A percentile compares a stretch with the other conserved stretches of the same genome.
These are phyloP conservation scores for Nothobranchius kuhntae DNA, from an alignment of 2,113 vertebrate genomes.

Conservation along the genomic window DNA sequence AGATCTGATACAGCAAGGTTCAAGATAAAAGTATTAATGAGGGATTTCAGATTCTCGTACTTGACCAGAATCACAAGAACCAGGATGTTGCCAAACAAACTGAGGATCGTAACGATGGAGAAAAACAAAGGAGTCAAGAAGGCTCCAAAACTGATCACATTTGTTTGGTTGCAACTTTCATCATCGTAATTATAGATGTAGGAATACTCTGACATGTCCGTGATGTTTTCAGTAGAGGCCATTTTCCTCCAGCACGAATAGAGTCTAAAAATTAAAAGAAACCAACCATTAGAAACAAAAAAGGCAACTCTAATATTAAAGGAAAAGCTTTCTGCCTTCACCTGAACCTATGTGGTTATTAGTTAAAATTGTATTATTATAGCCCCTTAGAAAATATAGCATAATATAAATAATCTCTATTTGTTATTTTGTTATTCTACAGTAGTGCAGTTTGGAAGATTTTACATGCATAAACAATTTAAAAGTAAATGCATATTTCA, in stretches of 20 bases:
- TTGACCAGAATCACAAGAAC: conserved; percentile 86
- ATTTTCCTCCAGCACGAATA: conserved; percentile 21
- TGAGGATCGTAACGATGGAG: conserved; percentile 80
- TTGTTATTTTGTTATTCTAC: too few relatives aligned
- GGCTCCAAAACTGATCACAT: conserved; percentile 44
- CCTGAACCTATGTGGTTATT: too few relatives aligned
- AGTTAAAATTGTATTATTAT: too few relatives aligned
- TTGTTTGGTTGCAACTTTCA: conserved; percentile 64
- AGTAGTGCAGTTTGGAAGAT: too few relatives aligned
- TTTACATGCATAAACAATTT: background rate
- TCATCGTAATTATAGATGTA: background rate
- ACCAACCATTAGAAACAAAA: too few relatives aligned
- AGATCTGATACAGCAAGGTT: conserved; percentile 91
- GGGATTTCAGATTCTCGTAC: conserved; percentile 85
- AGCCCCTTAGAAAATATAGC: too few relatives aligned
- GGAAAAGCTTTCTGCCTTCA: too few relatives aligned
- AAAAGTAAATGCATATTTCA: background rate
- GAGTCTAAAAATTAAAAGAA: background rate
- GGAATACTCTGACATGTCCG: too few relatives aligned
- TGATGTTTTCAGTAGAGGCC: background rate
- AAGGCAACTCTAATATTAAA: background rate
- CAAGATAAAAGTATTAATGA: conserved; percentile 88
- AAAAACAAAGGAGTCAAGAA: conserved; percentile 78
- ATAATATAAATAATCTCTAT: too few relatives aligned
- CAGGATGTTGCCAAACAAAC: conserved; percentile 87